Percentiles rank a stretch among this genome's conserved stretches.
Evolutionary conservation across 2,888 invertebrate species (phyloP).

Genomic region (Mellilla xanthometata): DNA sequence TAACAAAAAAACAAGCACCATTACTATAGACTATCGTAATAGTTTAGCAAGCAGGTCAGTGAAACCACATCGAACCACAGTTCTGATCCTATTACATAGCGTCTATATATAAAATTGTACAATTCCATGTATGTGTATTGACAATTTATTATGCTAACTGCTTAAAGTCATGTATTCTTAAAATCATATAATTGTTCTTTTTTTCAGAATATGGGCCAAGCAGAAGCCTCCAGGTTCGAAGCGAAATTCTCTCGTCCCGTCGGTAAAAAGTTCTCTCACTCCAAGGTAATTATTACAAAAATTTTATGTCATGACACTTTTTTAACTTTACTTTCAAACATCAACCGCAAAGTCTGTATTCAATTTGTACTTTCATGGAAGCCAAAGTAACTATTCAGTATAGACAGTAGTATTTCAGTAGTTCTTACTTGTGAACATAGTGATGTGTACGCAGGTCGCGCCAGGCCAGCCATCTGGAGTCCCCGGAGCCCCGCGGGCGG

Average conservation of each 20-base stretch:
- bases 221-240: slow-evolving; percentile 54
- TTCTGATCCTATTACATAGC: slow-evolving; percentile 15
- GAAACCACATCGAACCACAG: slow-evolving; percentile 18
- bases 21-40: too few species aligned
- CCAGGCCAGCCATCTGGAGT: slow-evolving; percentile 43
- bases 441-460: slow-evolving; percentile 43
- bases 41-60: not conserved
- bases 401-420: too few species aligned
- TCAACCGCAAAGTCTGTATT: too few species aligned
- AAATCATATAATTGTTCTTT: slow-evolving; percentile 1
- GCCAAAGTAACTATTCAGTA: too few species aligned
- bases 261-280: slow-evolving; percentile 34
- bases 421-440: too few species aligned
- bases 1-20: too few species aligned
- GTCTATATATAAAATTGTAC: not conserved
- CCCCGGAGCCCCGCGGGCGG: slow-evolving; percentile 43
- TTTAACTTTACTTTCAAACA: too few species aligned
- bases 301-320: too few species aligned
- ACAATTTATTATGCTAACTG: too few species aligned
- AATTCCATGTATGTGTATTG: too few species aligned
- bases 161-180: too few species aligned
- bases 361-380: too few species aligned
- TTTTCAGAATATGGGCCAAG: slow-evolving; percentile 69
- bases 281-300: slow-evolving; percentile 13
- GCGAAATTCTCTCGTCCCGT: slow-evolving; percentile 40